Percentiles rank a stretch among this genome's conserved stretches.
Conservation (phyloP, 2,888 invertebrate genomes). For the Drosophila borborema region DNA sequence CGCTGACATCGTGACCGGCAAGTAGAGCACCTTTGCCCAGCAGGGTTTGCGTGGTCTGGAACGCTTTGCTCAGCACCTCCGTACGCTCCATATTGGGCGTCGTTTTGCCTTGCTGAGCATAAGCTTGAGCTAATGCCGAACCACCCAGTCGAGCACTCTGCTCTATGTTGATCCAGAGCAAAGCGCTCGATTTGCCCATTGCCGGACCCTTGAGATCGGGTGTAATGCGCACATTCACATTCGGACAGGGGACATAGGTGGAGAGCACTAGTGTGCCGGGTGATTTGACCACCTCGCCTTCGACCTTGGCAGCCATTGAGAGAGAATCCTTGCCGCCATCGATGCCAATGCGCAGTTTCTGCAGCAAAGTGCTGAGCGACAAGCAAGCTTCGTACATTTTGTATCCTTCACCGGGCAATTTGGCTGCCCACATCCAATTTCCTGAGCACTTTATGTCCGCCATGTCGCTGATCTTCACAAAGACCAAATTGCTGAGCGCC, state of each 20-base stretch:
- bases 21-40: conserved; percentile 87
- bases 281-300: conserved; percentile 89
- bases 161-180: conserved; percentile 93
- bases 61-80: conserved; percentile 89
- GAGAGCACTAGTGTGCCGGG: conserved; percentile 98
- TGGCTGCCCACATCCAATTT: conserved; percentile 99
- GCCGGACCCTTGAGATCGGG: conserved; percentile 93
- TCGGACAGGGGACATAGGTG: conserved; percentile 97
- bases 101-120: conserved; percentile 92
- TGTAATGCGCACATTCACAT: conserved; percentile 94
- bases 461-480: conserved; percentile 88
- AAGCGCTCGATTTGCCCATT: conserved; percentile 86
- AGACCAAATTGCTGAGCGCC: conserved; percentile 95
- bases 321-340: conserved; percentile 99
- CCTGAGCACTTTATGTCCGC: conserved; percentile 98
- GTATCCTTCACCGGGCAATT: conserved; percentile 96
- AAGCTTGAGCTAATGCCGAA: conserved; percentile 96
- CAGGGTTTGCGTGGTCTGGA: conserved; percentile 93
- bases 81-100: conserved; percentile 93
- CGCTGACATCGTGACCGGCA: conserved; percentile 98
- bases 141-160: conserved; percentile 94
- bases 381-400: conserved; percentile 93
- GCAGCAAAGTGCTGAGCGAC: conserved; percentile 95
- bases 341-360: conserved; percentile 92
- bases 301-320: conserved; percentile 97